Conservation (phyloP, 2,888 invertebrate genomes). For the Amorpha juglandis region DNA sequence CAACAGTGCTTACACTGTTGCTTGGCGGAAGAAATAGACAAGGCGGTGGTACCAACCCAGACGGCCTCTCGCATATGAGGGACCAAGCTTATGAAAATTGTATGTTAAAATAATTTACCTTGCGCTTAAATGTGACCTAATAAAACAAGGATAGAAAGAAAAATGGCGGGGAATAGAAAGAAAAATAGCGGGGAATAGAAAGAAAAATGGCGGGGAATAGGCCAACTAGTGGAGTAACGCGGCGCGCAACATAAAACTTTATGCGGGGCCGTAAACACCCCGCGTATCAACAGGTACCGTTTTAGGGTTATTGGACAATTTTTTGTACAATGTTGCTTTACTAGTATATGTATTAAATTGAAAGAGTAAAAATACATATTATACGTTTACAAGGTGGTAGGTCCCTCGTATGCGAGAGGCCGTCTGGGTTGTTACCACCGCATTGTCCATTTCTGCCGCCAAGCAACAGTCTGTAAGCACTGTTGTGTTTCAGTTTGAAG, state of each 20-base stretch:
- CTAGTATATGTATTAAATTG: background rate
- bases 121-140: slow-evolving; percentile 36
- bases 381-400: too few relatives aligned
- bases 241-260: slow-evolving; percentile 57
- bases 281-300: slow-evolving; percentile 57
- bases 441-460: too few relatives aligned
- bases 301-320: slow-evolving; percentile 54
- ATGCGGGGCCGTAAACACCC: slow-evolving; percentile 54
- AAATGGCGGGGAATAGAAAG: slow-evolving; percentile 35
- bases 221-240: slow-evolving; percentile 45
- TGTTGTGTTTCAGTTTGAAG: too few relatives aligned
- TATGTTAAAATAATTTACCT: background rate
- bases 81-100: too few relatives aligned
- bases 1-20: too few relatives aligned
- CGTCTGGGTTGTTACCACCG: too few relatives aligned
- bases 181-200: slow-evolving; percentile 36
- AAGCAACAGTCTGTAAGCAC: too few relatives aligned
- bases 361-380: background rate
- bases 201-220: slow-evolving; percentile 36
- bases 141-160: slow-evolving; percentile 38
- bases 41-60: too few relatives aligned
- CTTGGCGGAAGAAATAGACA: too few relatives aligned
- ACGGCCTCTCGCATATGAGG: too few relatives aligned
- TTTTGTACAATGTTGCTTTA: slow-evolving; percentile 10
- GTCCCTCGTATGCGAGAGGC: too few relatives aligned